Evolutionary conservation across 2,797 vertebrate species (phyloP), one percentile per base, ranked within the genome.

Genomic region (Neopelma chrysocephalum): DNA sequence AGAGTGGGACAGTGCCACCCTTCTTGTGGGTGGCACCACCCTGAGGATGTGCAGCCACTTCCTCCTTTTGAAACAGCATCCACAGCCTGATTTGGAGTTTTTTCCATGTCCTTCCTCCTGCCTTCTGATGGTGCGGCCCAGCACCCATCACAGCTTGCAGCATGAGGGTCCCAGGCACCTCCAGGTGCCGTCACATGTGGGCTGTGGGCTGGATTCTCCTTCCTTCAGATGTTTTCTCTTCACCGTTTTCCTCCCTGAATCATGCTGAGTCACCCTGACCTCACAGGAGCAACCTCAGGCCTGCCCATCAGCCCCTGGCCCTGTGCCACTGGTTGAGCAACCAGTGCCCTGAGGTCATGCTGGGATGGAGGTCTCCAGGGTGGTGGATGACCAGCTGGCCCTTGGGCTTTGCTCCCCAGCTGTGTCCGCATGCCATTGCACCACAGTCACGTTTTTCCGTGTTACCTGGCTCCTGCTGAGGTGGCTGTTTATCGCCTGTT

Each of bases 361-460:
- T 36, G 34, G 73, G 38, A 36, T 48, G 45, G 66, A 90, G 32
- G 31, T 81, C 80, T 71, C 40, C 2, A 1, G 61, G 26, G 57
- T 0, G 0, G 22, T 51, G n/a, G 62, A 42, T 94, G 76, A 82
- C 82, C 79, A 89, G 40, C 40, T 3, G 5, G 47, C 36, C 70
- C 76, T 72, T 82, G 80, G 57, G 38, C 83, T 76, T 90, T 0
- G 0, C 36, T 82, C 66, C n/a, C 11, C 1, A 3, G 18, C 43
- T 1, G 1, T 23, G 19, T 80, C 64, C 0, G 0, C 38, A 27
- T 7, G 2, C 48, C 73, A 47, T 45, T 0, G 0, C 40, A 61
- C 17, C 16, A 20, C 45, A 25, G 48, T 56, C 42, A 68, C 36
- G 12, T 40, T 71, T 81, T 76, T 25, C 31, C 54, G 38, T 0